phyloP scores from a whole-genome alignment of 2,888 invertebrate genomes.

The Syrphus vitripennis region DNA sequence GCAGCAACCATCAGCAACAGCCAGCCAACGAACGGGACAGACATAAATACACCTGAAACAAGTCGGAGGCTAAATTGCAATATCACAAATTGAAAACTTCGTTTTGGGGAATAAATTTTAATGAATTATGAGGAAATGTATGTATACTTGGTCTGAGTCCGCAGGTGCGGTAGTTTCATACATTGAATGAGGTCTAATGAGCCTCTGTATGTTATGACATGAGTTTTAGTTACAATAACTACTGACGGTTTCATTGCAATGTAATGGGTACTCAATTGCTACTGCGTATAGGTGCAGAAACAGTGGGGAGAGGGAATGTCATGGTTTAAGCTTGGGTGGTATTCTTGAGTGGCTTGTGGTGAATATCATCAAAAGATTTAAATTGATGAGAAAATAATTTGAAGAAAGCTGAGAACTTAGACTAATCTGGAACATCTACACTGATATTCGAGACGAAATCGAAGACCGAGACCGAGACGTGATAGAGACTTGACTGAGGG shows the following conservation, averaged over 20 bases:
- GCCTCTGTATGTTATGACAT: slow-evolving; percentile 44
- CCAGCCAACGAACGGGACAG: background rate
- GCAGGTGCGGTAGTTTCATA: slow-evolving; percentile 49
- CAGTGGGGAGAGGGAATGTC: too few species aligned
- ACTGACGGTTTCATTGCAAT: slow-evolving; percentile 46
- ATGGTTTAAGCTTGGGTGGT: background rate
- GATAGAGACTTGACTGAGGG: too few species aligned
- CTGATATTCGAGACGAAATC: too few species aligned
- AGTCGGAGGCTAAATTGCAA: slow-evolving; percentile 32
- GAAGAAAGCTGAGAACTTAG: too few species aligned
- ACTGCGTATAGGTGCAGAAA: background rate
- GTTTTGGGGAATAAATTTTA: slow-evolving; percentile 65
- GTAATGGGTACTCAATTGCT: slow-evolving; percentile 47
- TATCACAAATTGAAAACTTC: slow-evolving; percentile 43
- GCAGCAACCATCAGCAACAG: slow-evolving; percentile 7
- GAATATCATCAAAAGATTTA: background rate
- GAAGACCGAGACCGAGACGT: too few species aligned
- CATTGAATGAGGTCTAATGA: slow-evolving; percentile 58
- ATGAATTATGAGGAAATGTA: slow-evolving; percentile 53
- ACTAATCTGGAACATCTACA: too few species aligned
- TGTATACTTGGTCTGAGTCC: background rate
- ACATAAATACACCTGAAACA: slow-evolving; percentile 1
- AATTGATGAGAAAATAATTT: too few species aligned
- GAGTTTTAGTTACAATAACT: slow-evolving; percentile 39
- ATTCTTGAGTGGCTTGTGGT: background rate